Conservation (phyloP, 92 coral and sea anemone genomes). For the Epizoanthus rinbou region DNA sequence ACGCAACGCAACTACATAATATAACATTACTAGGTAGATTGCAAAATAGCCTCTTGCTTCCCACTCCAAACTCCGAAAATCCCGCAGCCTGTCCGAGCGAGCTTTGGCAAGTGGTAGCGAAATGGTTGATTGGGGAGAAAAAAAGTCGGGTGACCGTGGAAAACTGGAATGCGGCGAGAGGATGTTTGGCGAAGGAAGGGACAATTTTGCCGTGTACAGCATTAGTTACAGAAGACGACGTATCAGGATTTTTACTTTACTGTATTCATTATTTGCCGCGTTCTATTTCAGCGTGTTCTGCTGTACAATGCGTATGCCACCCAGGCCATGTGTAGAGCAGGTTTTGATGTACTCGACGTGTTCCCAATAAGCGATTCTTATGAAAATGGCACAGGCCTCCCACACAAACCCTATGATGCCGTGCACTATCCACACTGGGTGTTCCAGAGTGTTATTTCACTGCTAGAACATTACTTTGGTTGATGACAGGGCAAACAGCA, state of each 20-base stretch:
- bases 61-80: no score
- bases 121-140: no score
- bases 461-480: conserved; percentile 67
- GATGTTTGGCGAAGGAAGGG: no score
- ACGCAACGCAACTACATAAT: no score
- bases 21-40: no score
- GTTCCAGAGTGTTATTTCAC: conserved; percentile 56
- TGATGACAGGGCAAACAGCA: neutral
- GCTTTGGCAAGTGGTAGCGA: no score
- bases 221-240: no score
- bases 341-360: conserved; percentile 75
- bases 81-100: no score
- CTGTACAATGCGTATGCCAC: conserved; percentile 84
- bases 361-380: conserved; percentile 81
- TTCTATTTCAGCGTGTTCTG: conserved; percentile 67
- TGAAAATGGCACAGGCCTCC: conserved; percentile 82
- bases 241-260: neutral
- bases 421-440: conserved; percentile 71
- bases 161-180: no score
- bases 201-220: no score
- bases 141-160: no score
- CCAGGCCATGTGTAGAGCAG: conserved; percentile 82
- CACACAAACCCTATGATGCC: conserved; percentile 81
- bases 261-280: neutral
- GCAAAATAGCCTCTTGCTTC: no score